Evolutionary conservation across 2,888 invertebrate genomes (phyloP), one percentile per base, ranked within the genome.

Genomic region (Acronicta alni): DNA sequence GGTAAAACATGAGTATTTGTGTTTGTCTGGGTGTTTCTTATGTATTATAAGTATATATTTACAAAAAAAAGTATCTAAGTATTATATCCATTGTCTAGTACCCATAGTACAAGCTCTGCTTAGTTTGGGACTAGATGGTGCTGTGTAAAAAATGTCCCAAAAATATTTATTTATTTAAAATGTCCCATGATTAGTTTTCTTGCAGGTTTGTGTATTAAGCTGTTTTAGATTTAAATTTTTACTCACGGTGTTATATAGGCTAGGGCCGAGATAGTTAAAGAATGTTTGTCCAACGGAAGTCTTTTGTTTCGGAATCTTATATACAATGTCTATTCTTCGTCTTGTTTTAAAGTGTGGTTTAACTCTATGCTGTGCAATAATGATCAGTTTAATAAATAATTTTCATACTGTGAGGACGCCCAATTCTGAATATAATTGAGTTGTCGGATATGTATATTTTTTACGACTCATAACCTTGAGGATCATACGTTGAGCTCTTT

Each of bases 401-500:
- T 44, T 16, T 44, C 43, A 8, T 26, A 44, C 43, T 6, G 43
- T 16, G 10, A 44, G 43, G 7, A 44, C 26, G 14, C 16, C 15
- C 15, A 26, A 4, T 8, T 26, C 43, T 8, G 7, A 10, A 15
- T 44, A 44, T 15, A 44, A 44, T 2, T 3, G 3, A 4, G 7
- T 26, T 44, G 43, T 44, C 4, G 43, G 43, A 16, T 9, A 44
- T 1, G 15, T 23, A 7, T 23, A 23, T 7, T 23, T 23, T 23
- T 23, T 23, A 23, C 5, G 7, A 7, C 23, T 7, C 17, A 44
- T 44, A 6, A 44, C 43, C 26, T 44, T 44, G 2, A 44, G 26
- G 16, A 44, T 26, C 23, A 9, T 26, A 4, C 43, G 43, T 44
- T 44, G 43, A 15, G 43, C 43, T 26, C 43, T 44, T 44, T 44